Conservation (phyloP, 2,797 vertebrate species). For the Ceryle rudis region DNA sequence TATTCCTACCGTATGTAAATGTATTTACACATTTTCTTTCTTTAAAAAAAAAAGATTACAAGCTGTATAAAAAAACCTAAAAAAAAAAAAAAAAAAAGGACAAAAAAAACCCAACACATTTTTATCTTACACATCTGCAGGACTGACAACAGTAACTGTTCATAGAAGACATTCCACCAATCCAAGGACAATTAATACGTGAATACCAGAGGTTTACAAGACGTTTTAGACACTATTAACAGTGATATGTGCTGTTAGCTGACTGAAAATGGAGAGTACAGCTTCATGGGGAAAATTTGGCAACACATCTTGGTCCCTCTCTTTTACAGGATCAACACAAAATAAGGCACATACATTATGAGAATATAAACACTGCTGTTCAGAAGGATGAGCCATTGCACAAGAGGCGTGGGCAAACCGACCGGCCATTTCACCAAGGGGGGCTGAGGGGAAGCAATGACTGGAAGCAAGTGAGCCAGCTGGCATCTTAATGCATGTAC, state of each 20-base stretch:
- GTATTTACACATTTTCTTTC: constrained; percentile 88
- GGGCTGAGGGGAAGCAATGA: neutral
- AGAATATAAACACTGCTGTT: constrained; percentile 72
- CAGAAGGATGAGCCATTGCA: constrained; percentile 53
- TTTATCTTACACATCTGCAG: constrained; percentile 86
- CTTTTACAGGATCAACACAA: constrained; percentile 82
- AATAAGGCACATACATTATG: constrained; percentile 95
- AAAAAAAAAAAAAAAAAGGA: constrained; percentile 27
- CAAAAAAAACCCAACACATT: constrained; percentile 77
- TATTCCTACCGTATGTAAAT: constrained; percentile 90
- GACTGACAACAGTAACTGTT: constrained; percentile 78
- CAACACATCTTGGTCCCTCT: constrained; percentile 87
- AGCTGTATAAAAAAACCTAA: constrained; percentile 67
- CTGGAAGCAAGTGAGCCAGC: neutral
- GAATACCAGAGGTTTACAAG: constrained; percentile 78
- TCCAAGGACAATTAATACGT: constrained; percentile 63
- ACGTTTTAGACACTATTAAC: constrained; percentile 80
- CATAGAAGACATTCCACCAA: constrained; percentile 74
- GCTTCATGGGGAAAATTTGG: constrained; percentile 76
- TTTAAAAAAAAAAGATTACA: constrained; percentile 79
- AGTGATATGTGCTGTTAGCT: constrained; percentile 68
- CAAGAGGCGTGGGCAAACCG: neutral
- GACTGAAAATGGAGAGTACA: constrained; percentile 12
- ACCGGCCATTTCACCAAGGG: neutral
- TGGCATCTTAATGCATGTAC: neutral